phyloP scores from a whole-genome alignment of 2,888 invertebrate species.

The Notocelia uddmanniana region DNA sequence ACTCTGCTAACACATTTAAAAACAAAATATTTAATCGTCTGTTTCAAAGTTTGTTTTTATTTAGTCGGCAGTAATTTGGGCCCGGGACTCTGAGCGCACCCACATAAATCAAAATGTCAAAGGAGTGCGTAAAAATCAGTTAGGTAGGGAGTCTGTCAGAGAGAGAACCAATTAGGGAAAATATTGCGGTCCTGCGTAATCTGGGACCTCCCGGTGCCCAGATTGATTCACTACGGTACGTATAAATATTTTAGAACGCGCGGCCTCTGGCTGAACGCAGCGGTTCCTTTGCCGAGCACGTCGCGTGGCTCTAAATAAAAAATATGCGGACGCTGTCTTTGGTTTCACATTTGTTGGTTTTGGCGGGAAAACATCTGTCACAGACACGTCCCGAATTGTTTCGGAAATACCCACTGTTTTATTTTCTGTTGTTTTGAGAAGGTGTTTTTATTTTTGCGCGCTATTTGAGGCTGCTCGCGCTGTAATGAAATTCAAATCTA shows the following conservation, averaged over 20 bases:
- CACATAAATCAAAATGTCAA: constrained; percentile 51
- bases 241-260: constrained; percentile 67
- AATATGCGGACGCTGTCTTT: constrained; percentile 48
- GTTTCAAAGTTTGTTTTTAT: constrained; percentile 37
- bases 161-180: constrained; percentile 63
- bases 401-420: constrained; percentile 38
- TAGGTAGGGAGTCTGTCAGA: constrained; percentile 52
- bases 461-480: neutral
- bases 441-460: constrained; percentile 23
- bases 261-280: constrained; percentile 57
- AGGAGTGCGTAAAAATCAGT: constrained; percentile 52
- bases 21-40: constrained; percentile 26
- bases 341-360: constrained; percentile 48
- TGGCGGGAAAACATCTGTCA: constrained; percentile 50
- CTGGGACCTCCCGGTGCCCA: constrained; percentile 57
- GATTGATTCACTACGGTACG: constrained; percentile 70
- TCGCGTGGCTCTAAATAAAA: constrained; percentile 59
- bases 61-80: constrained; percentile 34
- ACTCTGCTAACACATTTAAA: constrained; percentile 23
- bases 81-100: constrained; percentile 43
- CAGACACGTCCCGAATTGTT: constrained; percentile 42
- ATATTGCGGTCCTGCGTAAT: constrained; percentile 65
- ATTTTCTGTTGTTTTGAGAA: constrained; percentile 35
- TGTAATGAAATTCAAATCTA: constrained; percentile 33
- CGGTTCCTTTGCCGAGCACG: constrained; percentile 57